These are phyloP conservation scores for Trematocara stigmaticum DNA, from an alignment of 2,113 vertebrate species.

Conservation along the genomic window DNA sequence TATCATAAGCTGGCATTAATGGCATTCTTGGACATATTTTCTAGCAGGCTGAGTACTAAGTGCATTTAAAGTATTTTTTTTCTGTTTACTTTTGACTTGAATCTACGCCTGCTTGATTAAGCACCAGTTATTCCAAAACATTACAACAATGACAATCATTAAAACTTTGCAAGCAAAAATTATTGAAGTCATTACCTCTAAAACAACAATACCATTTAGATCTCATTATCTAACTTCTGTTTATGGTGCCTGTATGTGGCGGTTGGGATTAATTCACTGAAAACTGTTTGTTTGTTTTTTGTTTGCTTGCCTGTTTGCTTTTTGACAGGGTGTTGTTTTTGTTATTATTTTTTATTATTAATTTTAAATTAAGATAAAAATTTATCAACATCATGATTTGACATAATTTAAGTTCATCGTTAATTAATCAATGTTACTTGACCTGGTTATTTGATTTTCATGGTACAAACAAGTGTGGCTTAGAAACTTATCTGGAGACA, in stretches of 20 bases:
- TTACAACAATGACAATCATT: background rate
- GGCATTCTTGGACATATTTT: background rate
- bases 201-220: slow-evolving; percentile 17
- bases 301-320: background rate
- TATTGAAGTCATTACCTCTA: slow-evolving; percentile 11
- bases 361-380: background rate
- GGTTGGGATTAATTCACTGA: background rate
- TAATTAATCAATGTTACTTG: background rate
- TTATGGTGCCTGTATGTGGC: background rate
- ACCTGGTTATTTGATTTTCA: background rate
- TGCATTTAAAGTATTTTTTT: background rate
- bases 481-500: background rate
- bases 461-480: background rate
- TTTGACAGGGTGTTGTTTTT: background rate
- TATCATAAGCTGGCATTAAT: background rate
- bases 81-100: background rate
- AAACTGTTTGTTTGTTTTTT: background rate
- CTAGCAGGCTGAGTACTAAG: background rate
- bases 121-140: slow-evolving; percentile 8
- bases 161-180: slow-evolving; percentile 6
- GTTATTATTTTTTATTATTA: background rate
- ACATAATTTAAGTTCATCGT: background rate
- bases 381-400: background rate
- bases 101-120: background rate
- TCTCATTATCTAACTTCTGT: slow-evolving; percentile 10